Evolutionary conservation across 2,888 invertebrate species (phyloP).

Genomic region (Myathropa florea): DNA sequence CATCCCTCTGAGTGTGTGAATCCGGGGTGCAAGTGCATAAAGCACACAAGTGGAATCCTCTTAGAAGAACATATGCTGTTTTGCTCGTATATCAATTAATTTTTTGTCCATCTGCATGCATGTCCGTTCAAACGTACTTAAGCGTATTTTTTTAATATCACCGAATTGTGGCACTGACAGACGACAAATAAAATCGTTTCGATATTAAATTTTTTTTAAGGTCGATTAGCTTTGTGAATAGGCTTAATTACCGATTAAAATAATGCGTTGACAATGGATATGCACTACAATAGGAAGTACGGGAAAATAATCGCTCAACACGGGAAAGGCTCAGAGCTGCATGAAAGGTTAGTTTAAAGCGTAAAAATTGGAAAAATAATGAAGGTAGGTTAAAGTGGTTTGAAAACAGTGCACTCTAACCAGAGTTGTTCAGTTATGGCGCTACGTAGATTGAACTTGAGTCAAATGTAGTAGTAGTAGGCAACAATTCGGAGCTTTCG

Average conservation of each 20-base stretch:
- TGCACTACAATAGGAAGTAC: background rate
- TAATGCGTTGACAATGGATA: no score
- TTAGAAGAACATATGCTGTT: constrained; percentile 52
- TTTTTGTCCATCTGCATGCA: constrained; percentile 27
- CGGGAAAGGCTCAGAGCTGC: no score
- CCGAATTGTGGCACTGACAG: background rate
- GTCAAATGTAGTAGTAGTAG: no score
- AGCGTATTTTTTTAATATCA: background rate
- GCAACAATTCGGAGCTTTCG: no score
- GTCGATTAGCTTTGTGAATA: background rate
- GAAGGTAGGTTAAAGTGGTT: no score
- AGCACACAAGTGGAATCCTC: constrained; percentile 38
- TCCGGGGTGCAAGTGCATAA: constrained; percentile 38
- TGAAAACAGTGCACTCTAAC: no score
- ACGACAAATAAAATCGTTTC: background rate
- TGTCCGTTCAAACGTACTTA: constrained; percentile 2
- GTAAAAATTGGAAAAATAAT: no score
- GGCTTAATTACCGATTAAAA: background rate
- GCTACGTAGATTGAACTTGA: no score
- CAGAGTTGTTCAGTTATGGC: no score
- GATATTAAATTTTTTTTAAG: background rate
- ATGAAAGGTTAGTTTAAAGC: no score
- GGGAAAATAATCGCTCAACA: no score
- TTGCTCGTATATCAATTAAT: constrained; percentile 62
- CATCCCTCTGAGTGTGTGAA: constrained; percentile 53